These are phyloP conservation scores for Procavia capensis DNA, from an alignment of 2,113 vertebrate species.

Conservation along the genomic window DNA sequence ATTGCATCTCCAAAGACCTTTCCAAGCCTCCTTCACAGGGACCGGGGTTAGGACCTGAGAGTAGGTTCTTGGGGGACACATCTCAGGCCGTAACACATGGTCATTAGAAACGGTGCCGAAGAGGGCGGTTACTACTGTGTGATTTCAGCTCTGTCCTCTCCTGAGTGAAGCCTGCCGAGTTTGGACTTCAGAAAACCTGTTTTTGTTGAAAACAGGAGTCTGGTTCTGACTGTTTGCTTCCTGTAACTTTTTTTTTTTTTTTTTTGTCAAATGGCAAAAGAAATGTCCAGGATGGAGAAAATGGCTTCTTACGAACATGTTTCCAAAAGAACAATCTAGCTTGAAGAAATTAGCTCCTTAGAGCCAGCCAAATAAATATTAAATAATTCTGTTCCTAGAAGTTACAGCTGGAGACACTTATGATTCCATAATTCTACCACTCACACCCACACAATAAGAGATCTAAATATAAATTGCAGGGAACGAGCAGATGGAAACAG, in stretches of 20 bases:
- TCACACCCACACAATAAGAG: constrained; percentile 12
- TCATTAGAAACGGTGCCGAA: too few relatives aligned
- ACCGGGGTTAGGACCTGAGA: background rate
- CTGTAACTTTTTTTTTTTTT: background rate
- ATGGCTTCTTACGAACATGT: background rate
- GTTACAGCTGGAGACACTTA: constrained; percentile 28
- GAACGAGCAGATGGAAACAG: constrained; percentile 12
- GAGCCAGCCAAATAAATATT: constrained; percentile 24
- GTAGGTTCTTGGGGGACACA: background rate
- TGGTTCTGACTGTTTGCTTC: background rate
- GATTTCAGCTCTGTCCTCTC: background rate
- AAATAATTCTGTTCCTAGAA: constrained; percentile 65
- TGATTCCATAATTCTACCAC: constrained; percentile 32
- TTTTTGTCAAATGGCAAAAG: background rate
- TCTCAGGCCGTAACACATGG: background rate
- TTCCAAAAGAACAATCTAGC: constrained; percentile 46
- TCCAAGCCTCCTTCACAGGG: background rate
- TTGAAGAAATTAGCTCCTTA: background rate
- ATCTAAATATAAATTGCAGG: background rate
- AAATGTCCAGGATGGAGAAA: background rate
- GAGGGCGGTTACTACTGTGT: fast-evolving
- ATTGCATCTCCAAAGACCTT: background rate
- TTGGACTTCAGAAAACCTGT: background rate
- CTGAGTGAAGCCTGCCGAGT: background rate
- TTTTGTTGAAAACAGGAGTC: background rate